phyloP scores from a whole-genome alignment of 2,888 invertebrate genomes.

The Seira ritae region DNA sequence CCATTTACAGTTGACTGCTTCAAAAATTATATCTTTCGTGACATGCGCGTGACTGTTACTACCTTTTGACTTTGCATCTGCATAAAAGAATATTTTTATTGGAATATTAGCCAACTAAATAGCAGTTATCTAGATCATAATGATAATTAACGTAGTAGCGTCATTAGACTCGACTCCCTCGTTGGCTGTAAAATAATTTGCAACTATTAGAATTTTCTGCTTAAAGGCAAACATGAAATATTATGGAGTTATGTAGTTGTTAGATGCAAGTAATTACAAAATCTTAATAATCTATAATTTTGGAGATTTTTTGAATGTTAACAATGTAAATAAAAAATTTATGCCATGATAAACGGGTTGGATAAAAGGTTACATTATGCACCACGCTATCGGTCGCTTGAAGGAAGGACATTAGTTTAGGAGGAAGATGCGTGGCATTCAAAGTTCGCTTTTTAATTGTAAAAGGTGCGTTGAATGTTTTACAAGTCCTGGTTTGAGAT shows the following conservation, averaged over 20 bases:
- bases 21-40: not conserved
- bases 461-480: too few species aligned
- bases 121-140: constrained; percentile 38
- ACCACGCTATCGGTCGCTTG: too few species aligned
- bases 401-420: too few species aligned
- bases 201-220: not conserved
- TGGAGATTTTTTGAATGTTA: not conserved
- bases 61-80: not conserved
- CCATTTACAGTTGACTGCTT: not conserved
- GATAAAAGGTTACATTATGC: too few species aligned
- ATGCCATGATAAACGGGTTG: too few species aligned
- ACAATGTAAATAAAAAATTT: too few species aligned
- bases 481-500: too few species aligned
- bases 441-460: too few species aligned
- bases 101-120: constrained; percentile 30
- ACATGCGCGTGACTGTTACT: not conserved
- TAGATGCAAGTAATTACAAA: not conserved
- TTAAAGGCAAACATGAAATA: not conserved
- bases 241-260: not conserved
- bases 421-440: too few species aligned
- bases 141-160: constrained; percentile 39
- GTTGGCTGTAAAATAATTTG: not conserved
- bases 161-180: constrained; percentile 40
- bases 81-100: constrained; percentile 14
- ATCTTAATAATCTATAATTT: not conserved